Base-by-base conservation (phyloP, 2,113 vertebrate genomes). In the Todiramphus saurophagus region DNA sequence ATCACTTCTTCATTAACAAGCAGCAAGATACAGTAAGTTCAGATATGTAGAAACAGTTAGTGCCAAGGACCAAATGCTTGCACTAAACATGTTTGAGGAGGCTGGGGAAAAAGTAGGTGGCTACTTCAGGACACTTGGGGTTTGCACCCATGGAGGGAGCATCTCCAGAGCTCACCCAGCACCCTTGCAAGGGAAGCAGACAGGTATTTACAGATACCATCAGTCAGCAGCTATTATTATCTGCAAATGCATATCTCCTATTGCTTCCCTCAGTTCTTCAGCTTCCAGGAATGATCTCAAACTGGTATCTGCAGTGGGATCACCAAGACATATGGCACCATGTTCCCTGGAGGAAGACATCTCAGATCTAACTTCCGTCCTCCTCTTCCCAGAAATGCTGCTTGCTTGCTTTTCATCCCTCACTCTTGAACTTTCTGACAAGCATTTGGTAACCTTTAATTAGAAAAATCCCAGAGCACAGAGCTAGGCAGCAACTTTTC, bases 31-130 rank as follows among this genome's bases (percentile, higher is more conserved):
- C 11, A 23, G 0, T 1, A 10, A 28, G 2, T 5, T 35, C 59
- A 66, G 63, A 46, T 15, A 10, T 0, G 1, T 0, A 16, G 33
- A 18, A 64, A 31, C 9, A 27, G 7, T 16, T 7, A 43, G 14
- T 0, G 1, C 7, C 3, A 11, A 62, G 43, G 43, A 62, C 7
- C 8, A 58, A 75, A 33, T 10, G 4, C 4, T 17, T 12, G 10
- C 27, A 5, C 20, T 24, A 44, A 20, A 5, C 4, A 1, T 0
- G 0, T 4, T 13, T 43, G 48, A 30, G 39, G 14, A 7, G 5
- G 6, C 10, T 18, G 11, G 23, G 43, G 43, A 51, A 16, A 19
- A 41, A 15, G 17, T 6, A 88, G 10, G 5, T 20, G 33, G 35
- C 7, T 35, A 0, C 24, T 68, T 13, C 23, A 60, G 62, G 31